Percentiles rank a stretch among this genome's conserved stretches.
Evolutionary conservation across 1,140 invertebrate species (phyloP).

Genomic region (Procambarus clarkii): DNA sequence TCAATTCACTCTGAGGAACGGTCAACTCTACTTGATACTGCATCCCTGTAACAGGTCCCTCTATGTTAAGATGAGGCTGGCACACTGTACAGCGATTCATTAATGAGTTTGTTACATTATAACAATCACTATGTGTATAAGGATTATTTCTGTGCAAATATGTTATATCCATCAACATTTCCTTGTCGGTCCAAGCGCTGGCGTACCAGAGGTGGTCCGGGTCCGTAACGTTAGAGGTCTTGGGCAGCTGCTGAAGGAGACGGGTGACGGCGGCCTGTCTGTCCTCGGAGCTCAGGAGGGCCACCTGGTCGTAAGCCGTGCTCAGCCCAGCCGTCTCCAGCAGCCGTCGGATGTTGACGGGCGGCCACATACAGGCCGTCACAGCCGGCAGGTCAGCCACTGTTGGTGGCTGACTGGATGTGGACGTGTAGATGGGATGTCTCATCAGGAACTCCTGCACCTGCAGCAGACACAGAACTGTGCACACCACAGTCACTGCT

Average conservation of each 20-base stretch:
- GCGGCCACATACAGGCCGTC: slow-evolving; percentile 30
- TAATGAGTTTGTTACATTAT: not conserved
- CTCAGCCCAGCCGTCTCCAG: slow-evolving; percentile 32
- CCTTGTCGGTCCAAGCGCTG: not conserved
- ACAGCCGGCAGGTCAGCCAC: not conserved
- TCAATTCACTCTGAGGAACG: not conserved
- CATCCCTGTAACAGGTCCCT: not conserved
- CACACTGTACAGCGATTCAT: not conserved
- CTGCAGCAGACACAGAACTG: slow-evolving; percentile 4
- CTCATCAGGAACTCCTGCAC: not conserved
- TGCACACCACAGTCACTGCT: not conserved
- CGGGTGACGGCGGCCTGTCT: slow-evolving; percentile 10
- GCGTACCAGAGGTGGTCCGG: slow-evolving; percentile 3
- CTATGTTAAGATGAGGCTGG: not conserved
- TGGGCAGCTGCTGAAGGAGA: slow-evolving; percentile 9
- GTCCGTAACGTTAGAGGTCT: not conserved
- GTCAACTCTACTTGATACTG: not conserved
- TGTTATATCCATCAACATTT: not conserved
- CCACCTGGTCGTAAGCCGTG: not conserved
- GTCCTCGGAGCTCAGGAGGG: not conserved
- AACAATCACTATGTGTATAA: not conserved
- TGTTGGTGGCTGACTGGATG: not conserved
- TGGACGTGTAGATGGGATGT: slow-evolving; percentile 13
- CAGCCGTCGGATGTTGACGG: slow-evolving; percentile 23
- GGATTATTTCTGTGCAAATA: not conserved